These are phyloP conservation scores for Cydia splendana DNA, from an alignment of 1,140 invertebrate genomes.

Conservation along the genomic window DNA sequence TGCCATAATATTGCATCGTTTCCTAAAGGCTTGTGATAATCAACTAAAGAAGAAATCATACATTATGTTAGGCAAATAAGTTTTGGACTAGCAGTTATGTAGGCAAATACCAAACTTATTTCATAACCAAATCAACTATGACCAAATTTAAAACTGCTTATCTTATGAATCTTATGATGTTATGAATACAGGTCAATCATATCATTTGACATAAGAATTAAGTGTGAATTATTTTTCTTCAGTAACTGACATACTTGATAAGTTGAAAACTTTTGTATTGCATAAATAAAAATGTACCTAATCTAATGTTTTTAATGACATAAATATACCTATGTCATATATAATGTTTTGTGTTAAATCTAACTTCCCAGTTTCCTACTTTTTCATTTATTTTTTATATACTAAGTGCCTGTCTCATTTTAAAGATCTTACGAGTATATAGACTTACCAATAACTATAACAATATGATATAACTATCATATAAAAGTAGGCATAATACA, in stretches of 20 bases:
- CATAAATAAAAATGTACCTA: background rate
- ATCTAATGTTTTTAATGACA: background rate
- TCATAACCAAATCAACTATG: background rate
- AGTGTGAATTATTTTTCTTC: background rate
- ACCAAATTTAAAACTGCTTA: slow-evolving; percentile 6
- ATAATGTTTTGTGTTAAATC: background rate
- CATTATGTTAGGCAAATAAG: background rate
- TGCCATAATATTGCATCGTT: slow-evolving; percentile 16
- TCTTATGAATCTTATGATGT: background rate
- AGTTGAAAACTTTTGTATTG: background rate
- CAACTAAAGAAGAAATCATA: background rate
- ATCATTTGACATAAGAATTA: background rate
- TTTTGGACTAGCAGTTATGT: background rate
- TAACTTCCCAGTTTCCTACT: background rate
- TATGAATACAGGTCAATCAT: background rate
- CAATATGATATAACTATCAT: background rate
- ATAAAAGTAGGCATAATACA: background rate
- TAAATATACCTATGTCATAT: background rate
- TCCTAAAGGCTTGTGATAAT: slow-evolving; percentile 27
- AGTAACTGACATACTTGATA: background rate
- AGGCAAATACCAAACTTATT: background rate
- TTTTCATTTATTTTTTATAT: background rate
- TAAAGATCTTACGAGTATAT: background rate
- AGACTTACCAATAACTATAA: background rate
- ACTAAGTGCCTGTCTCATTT: background rate